These are phyloP conservation scores for Sandelia bainsii DNA, from an alignment of 2,797 vertebrate species.

Conservation along the genomic window DNA sequence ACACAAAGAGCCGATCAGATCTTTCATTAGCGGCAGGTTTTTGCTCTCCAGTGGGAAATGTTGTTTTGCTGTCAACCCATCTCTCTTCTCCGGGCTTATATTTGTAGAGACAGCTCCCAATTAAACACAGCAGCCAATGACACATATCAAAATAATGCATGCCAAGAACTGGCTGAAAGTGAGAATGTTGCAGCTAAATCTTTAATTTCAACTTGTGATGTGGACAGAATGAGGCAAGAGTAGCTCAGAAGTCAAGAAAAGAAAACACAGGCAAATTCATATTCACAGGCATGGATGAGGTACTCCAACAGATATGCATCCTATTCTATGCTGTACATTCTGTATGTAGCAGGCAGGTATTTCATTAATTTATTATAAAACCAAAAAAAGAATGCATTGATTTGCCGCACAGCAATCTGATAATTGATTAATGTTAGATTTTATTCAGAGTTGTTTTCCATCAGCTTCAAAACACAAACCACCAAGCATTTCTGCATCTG, in stretches of 20 bases:
- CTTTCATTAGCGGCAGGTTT: slow-evolving; percentile 76
- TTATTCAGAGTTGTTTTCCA: slow-evolving; percentile 45
- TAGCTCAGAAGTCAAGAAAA: slow-evolving; percentile 17
- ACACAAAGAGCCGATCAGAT: slow-evolving; percentile 68
- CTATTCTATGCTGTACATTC: slow-evolving; percentile 13
- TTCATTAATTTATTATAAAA: slow-evolving; percentile 34
- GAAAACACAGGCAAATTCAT: slow-evolving; percentile 13
- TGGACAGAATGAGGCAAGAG: slow-evolving; percentile 54
- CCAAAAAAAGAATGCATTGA: slow-evolving; percentile 30
- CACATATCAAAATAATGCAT: slow-evolving; percentile 74
- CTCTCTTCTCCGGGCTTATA: slow-evolving; percentile 58
- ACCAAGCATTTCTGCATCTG: slow-evolving; percentile 44
- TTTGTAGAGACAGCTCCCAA: slow-evolving; percentile 77
- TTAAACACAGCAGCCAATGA: slow-evolving; percentile 77
- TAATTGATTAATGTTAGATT: slow-evolving; percentile 46
- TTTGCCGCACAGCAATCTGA: slow-evolving; percentile 34
- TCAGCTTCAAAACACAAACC: slow-evolving; percentile 58
- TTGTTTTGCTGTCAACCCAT: slow-evolving; percentile 77
- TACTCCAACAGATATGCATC: slow-evolving; percentile 31
- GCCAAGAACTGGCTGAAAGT: slow-evolving; percentile 61
- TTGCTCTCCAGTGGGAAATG: slow-evolving; percentile 65
- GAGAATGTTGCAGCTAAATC: slow-evolving; percentile 62
- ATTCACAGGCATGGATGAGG: slow-evolving; percentile 22
- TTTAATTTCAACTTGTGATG: slow-evolving; percentile 57
- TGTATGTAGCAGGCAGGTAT: slow-evolving; percentile 9